Evolutionary conservation across 2,888 invertebrate species (phyloP), one percentile per base, ranked within the genome.

Genomic region (Zootermopsis nevadensis): DNA sequence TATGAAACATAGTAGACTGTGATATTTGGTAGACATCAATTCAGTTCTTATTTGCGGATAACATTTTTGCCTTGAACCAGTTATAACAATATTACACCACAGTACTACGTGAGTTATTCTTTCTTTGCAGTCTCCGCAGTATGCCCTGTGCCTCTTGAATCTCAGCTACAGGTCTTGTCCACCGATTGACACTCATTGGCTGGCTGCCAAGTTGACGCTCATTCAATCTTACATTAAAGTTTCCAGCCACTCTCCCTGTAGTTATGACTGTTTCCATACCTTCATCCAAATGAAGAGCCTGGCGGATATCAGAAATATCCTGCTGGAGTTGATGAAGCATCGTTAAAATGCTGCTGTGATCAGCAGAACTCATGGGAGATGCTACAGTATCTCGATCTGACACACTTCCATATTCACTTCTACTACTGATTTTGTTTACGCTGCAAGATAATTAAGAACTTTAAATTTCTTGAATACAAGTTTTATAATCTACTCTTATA

Each of bases 281-380:
- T 27, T 42, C 6, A 15, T 48, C 27, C 8, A 76, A 19, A 6
- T 76, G 42, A 15, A 74, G 38, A 74, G 74, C 74, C 48, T 79
- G 67, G 0, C 66, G 55, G 10, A 83, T 33, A 27, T 80, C 83
- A 35, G 42, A 31, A 10, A 83, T 38, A 12, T 83, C 83, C 27
- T 33, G 60, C 53, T 80, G 83, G 48, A 83, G 83, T 74, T 79
- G 31, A 27, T 79, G 83, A n/a, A 83, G 48, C 33, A 83, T 53
- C 27, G 60, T 38, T 30, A 79, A 48, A 27, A 80, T 27, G 33
- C 35, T 53, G 15, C 42, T 60, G 19, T 69, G 60, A 35, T 80
- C 80, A 22, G 35, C 53, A 38, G 74, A 74, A 38, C 72, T 72
- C 33, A 35, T 35, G 35, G 72, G 72, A 22, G 72, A 35, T 15